Percentiles rank a stretch among this genome's conserved stretches.
Conservation (phyloP, 2,888 invertebrate species). For the Furcula furcula region DNA sequence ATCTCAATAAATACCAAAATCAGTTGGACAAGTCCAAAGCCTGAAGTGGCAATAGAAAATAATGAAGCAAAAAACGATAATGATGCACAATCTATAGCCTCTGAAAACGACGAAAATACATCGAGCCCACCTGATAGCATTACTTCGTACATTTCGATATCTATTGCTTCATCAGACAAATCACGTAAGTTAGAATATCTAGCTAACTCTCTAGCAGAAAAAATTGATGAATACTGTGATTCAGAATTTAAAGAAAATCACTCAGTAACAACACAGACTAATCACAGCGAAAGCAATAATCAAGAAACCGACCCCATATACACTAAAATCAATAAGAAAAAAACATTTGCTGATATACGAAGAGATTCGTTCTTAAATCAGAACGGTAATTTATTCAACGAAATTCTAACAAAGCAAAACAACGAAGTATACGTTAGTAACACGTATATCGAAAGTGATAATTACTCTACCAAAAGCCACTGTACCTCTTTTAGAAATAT, state of each 20-base stretch:
- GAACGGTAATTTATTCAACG: constrained; percentile 59
- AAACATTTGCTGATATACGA: constrained; percentile 79
- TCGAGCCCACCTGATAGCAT: constrained; percentile 76
- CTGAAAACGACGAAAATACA: constrained; percentile 74
- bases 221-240: constrained; percentile 79
- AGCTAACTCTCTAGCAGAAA: constrained; percentile 76
- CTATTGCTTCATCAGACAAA: constrained; percentile 75
- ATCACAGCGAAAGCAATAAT: constrained; percentile 48
- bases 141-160: constrained; percentile 77
- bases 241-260: constrained; percentile 65
- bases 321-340: constrained; percentile 73
- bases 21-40: constrained; percentile 32
- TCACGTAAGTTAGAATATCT: constrained; percentile 76
- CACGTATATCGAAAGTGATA: constrained; percentile 66
- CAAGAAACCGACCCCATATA: constrained; percentile 65
- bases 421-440: constrained; percentile 67
- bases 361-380: constrained; percentile 60
- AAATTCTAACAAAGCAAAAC: constrained; percentile 51
- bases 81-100: constrained; percentile 61
- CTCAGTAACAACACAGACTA: constrained; percentile 49
- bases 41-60: constrained; percentile 16
- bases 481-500: constrained; percentile 72
- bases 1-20: constrained; percentile 49
- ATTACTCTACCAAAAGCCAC: constrained; percentile 60
- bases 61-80: constrained; percentile 38